Conservation (phyloP, 2,797 vertebrate genomes). For the Choloepus didactylus region DNA sequence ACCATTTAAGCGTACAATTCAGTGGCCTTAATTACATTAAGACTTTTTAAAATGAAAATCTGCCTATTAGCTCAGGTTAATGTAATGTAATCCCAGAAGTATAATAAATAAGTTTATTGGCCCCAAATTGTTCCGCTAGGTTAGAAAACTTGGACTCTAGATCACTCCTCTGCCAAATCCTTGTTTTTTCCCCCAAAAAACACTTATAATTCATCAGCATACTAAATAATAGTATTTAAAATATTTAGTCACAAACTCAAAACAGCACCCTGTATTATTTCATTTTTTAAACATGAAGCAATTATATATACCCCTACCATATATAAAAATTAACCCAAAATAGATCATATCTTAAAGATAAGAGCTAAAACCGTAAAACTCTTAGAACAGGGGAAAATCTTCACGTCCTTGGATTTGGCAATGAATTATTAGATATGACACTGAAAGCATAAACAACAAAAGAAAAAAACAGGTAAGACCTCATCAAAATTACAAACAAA, state of each 20-base stretch:
- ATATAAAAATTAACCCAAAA: no score
- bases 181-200: background rate
- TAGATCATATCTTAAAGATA: no score
- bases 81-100: background rate
- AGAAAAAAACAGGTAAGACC: no score
- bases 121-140: background rate
- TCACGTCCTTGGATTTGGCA: no score
- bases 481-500: background rate
- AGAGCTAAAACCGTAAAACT: no score
- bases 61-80: background rate
- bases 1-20: no score
- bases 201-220: background rate
- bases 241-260: background rate
- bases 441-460: background rate
- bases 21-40: background rate
- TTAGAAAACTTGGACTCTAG: background rate
- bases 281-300: background rate
- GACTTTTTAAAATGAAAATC: slow-evolving; percentile 27
- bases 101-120: background rate
- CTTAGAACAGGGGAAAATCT: no score
- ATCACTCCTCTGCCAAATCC: background rate
- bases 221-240: background rate
- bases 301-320: no score
- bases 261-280: background rate
- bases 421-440: background rate